Evolutionary conservation across 2,888 invertebrate genomes (phyloP), one percentile per base, ranked within the genome.

Genomic region (Caenorhabditis becei): DNA sequence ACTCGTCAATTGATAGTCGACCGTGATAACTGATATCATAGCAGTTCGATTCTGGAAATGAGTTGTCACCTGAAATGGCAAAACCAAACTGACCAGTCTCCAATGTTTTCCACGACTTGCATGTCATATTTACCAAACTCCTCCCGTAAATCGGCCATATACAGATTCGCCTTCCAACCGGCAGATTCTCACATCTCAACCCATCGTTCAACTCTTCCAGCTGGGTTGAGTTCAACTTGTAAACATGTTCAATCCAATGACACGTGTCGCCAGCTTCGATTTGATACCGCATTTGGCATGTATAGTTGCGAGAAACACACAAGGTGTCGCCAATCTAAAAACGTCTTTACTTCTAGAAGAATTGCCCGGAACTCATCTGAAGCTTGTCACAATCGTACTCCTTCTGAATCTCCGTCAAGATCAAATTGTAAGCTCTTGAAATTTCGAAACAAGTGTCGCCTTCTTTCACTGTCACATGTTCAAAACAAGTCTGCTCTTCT

Each of bases 251-350:
- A 3, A 47, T 2, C 2, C 23, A 35, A 0, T 23, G 5, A 24
- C 69, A 69, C 1, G 69, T 58, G 20, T 69, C 69, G 1, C 7
- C 20, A 1, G 32, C n/a, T 23, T 16, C 2, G 10, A 59, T 35
- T 1, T 10, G 35, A 23, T 51, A 32, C 2, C 69, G 32, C 5
- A 58, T 32, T 37, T 69, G 69, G n/a, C 69, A 69, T 4, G 32
- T 58, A 32, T 18, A 32, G 4, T 44, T 59, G 20, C 44, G 11
- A 4, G 69, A 41, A 0, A 69, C 49, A 49, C 69, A 69, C 1
- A 69, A 5, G 0, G 69, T 59, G 24, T 69, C 69, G 2, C 51
- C 70, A 1, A 53, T 18, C 70, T 70, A n/a, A 49, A 66, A 41
- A 56, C 41, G 20, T 14, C 1, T 35, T 16, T 7, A 4, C 10